Conservation (phyloP, 1,140 invertebrate genomes). For the Dendroctonus ponderosae region DNA sequence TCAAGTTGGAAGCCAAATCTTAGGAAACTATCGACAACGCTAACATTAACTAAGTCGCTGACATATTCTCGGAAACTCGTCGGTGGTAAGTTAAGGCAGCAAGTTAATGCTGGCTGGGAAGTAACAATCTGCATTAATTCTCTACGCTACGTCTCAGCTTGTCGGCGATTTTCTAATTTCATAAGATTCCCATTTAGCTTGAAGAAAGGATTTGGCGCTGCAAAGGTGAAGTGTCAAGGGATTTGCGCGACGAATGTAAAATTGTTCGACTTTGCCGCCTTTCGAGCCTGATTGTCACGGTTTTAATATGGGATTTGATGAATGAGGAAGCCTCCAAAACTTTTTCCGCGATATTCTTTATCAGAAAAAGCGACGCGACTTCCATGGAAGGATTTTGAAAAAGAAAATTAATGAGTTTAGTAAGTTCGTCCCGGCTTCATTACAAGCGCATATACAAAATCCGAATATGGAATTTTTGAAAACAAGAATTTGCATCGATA, state of each 20-base stretch:
- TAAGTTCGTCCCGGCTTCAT: no score
- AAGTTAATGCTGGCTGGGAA: constrained; percentile 15
- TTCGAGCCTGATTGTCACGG: constrained; percentile 2
- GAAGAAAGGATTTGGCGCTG: constrained; percentile 4
- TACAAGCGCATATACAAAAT: no score
- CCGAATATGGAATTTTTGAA: no score
- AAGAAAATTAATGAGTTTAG: no score
- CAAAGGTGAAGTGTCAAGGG: constrained; percentile 6
- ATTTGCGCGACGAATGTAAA: constrained; percentile 6
- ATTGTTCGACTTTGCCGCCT: not conserved
- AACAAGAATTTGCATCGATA: no score
- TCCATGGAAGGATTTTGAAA: no score
- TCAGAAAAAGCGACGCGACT: no score
- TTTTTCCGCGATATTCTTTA: no score
- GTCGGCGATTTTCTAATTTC: constrained; percentile 28
- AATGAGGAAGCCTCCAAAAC: not conserved
- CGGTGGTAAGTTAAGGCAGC: constrained; percentile 17
- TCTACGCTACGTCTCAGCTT: constrained; percentile 7
- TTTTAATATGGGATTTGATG: constrained; percentile 3
- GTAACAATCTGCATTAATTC: constrained; percentile 29
- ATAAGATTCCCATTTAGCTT: constrained; percentile 14
- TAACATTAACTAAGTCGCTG: constrained; percentile 5
- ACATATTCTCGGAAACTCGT: constrained; percentile 10
- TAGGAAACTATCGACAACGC: not conserved
- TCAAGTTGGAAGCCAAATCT: not conserved